A percentile compares a stretch with the other conserved stretches of the same genome.
These are phyloP conservation scores for Pandion haliaetus DNA, from an alignment of 2,113 vertebrate genomes.

Conservation along the genomic window DNA sequence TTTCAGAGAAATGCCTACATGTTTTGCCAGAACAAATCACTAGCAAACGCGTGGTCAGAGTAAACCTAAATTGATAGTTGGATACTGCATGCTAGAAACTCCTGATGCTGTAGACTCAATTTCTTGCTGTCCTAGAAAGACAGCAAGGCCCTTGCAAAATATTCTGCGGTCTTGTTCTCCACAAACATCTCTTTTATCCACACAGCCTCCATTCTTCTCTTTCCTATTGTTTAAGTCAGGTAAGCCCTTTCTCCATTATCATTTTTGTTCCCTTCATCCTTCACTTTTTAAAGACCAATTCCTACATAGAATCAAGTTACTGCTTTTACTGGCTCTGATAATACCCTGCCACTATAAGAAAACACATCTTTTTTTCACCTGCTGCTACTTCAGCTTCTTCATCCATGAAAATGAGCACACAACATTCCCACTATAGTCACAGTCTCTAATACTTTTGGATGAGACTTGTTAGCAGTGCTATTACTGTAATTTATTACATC, in stretches of 20 bases:
- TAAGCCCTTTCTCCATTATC: background rate
- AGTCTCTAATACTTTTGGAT: background rate
- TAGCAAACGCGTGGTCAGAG: background rate
- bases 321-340: background rate
- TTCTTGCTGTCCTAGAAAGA: background rate
- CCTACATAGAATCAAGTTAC: background rate
- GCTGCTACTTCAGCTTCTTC: background rate
- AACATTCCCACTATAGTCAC: background rate
- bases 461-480: background rate
- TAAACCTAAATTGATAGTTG: background rate
- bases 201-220: background rate
- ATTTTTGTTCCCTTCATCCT: background rate
- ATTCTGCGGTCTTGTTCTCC: background rate
- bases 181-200: background rate
- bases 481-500: conserved; percentile 33
- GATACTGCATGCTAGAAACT: background rate
- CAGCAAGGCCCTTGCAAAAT: background rate
- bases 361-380: background rate
- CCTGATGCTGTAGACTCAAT: background rate
- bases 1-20: background rate
- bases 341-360: background rate
- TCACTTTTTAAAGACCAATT: background rate
- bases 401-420: background rate
- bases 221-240: background rate
- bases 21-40: background rate